Base-by-base conservation (phyloP, 1,140 invertebrate genomes). In the Plodia interpunctella region DNA sequence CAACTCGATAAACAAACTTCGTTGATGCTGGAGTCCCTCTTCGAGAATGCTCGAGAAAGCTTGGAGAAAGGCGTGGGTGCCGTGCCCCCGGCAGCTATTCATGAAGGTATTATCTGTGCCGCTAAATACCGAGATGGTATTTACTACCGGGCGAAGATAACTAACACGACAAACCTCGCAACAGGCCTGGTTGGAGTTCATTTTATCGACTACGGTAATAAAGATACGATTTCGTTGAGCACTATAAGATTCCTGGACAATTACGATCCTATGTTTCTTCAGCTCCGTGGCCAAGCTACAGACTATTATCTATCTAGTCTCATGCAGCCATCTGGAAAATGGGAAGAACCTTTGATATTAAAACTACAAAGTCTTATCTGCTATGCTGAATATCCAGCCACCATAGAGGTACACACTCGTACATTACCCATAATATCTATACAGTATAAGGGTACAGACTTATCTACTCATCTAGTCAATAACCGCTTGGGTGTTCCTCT, bases 181-280 rank as follows among this genome's bases (percentile, higher is more conserved):
- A 89, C 90, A 54, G 87, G 90, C 15, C 76, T 87, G 50, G 88
- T 93, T 15, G 78, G 91, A 62, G 92, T 95, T 3, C 91, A 92
- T 38, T 94, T 95, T 57, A 89, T 95, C 5, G 94, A 96, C 79
- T 95, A 93, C 75, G 94, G 94, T 58, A 94, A 94, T 61, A 86
- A 85, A 54, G 92, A 93, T 62, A 71, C 90, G n/a, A 81, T 93
- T 28, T 78, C 90, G 2, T 63, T 90, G 28, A 80, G 83, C 21
- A 91, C 92, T 63, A 90, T 94, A 9, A 76, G 93, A 64, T 79
- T 91, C 19, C 69, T 93, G 50, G 88, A 92, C 53, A 82, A 72
- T 15, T 90, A 91, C 66, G 85, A 87, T 44, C 86, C 90, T 18
- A 74, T 89, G 28, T 88, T 93, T 28, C 74, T 90, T 30, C 72